phyloP scores from a whole-genome alignment of 2,888 invertebrate species.

The Tethea ocularis region DNA sequence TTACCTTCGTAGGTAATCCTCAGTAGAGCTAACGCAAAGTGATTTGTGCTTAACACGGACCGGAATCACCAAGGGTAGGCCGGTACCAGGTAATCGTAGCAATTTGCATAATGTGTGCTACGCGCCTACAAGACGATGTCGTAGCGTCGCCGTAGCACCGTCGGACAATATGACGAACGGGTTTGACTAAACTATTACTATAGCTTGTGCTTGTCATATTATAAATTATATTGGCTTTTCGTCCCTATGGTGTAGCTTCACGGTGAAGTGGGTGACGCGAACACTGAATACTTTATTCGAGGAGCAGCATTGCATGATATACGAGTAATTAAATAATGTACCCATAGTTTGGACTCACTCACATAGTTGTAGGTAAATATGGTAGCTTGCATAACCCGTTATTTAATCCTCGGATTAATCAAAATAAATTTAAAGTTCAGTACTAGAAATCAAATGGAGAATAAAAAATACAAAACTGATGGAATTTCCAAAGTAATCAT shows the following conservation, averaged over 20 bases:
- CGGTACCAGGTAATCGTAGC: slow-evolving; percentile 26
- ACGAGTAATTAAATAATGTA: neutral
- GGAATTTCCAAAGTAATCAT: no score
- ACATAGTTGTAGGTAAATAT: no score
- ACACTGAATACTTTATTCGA: neutral
- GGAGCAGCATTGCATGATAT: neutral
- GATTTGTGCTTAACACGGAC: slow-evolving; percentile 36
- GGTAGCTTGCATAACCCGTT: no score
- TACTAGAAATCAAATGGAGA: no score
- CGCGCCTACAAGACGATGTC: slow-evolving; percentile 13
- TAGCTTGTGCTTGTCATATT: neutral
- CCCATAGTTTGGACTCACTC: no score
- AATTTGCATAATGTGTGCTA: slow-evolving; percentile 35
- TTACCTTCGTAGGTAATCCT: slow-evolving; percentile 23
- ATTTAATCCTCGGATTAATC: no score
- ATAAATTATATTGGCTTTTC: no score
- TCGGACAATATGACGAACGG: neutral
- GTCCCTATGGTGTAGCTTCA: neutral
- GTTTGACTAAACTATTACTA: neutral
- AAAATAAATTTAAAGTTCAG: no score
- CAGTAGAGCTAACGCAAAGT: slow-evolving; percentile 27
- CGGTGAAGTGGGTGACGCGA: neutral
- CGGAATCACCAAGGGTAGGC: slow-evolving; percentile 22
- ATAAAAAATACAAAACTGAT: no score
- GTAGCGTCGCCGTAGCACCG: neutral